Evolutionary conservation across 2,797 vertebrate genomes (phyloP).

Genomic region (Tauraco hartlaubi): DNA sequence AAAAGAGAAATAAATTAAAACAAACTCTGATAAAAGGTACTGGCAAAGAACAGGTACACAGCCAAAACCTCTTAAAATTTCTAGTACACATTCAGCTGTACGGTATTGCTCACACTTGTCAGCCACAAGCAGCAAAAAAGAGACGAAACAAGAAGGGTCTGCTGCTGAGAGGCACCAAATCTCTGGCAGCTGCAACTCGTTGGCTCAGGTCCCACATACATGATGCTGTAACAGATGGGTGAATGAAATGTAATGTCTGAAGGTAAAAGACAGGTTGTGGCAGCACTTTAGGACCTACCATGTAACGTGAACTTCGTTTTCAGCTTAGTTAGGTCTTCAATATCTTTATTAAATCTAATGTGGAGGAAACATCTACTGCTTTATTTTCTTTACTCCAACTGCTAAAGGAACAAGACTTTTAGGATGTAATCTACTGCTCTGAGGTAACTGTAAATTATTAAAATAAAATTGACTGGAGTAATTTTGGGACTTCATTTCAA

Average conservation of each 20-base stretch:
- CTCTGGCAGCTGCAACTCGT: background rate
- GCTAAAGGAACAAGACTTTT: background rate
- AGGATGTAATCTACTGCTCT: background rate
- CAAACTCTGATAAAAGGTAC: slow-evolving; percentile 47
- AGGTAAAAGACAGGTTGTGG: slow-evolving; percentile 54
- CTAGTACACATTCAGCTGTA: slow-evolving; percentile 21
- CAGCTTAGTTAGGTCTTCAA: background rate
- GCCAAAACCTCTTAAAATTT: slow-evolving; percentile 13
- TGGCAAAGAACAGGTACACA: slow-evolving; percentile 30
- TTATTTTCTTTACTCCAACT: background rate
- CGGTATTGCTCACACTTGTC: background rate
- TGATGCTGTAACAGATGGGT: slow-evolving; percentile 42
- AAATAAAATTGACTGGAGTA: background rate
- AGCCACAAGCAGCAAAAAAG: slow-evolving; percentile 34
- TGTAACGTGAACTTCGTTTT: background rate
- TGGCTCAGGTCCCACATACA: background rate
- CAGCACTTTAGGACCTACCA: slow-evolving; percentile 23
- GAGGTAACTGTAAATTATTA: background rate
- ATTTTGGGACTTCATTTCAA: slow-evolving; percentile 20
- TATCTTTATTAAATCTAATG: background rate
- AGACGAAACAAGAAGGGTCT: slow-evolving; percentile 23
- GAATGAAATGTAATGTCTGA: slow-evolving; percentile 54
- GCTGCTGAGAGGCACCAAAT: background rate
- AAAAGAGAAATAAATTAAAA: slow-evolving; percentile 74
- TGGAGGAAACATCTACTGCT: background rate